Conservation (phyloP, 2,888 invertebrate species). For the Nyleta sp. region DNA sequence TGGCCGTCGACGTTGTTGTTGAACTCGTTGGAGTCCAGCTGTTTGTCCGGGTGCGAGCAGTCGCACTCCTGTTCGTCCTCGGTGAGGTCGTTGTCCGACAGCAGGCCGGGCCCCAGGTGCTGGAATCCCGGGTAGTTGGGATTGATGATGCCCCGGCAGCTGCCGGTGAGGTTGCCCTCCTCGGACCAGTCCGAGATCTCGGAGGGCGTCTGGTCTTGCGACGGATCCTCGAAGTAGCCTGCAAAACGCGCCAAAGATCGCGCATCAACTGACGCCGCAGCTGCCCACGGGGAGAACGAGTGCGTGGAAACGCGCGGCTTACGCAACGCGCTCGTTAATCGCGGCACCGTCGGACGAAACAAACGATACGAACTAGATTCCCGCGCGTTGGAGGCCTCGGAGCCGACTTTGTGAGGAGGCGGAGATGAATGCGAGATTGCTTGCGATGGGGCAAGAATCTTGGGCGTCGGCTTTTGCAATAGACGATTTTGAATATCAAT, state of each 20-base stretch:
- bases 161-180: slow-evolving; percentile 77
- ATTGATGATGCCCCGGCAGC: slow-evolving; percentile 89
- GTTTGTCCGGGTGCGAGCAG: slow-evolving; percentile 84
- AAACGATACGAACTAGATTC: slow-evolving; percentile 55
- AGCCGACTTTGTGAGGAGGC: slow-evolving; percentile 25
- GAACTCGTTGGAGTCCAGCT: slow-evolving; percentile 83
- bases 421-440: slow-evolving; percentile 21
- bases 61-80: slow-evolving; percentile 83
- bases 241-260: slow-evolving; percentile 54
- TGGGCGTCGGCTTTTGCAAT: no score
- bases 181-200: slow-evolving; percentile 80
- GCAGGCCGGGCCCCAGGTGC: slow-evolving; percentile 86
- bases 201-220: slow-evolving; percentile 68
- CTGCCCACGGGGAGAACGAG: slow-evolving; percentile 25
- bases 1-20: slow-evolving; percentile 77
- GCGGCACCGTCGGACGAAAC: slow-evolving; percentile 24
- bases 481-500: no score
- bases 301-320: slow-evolving; percentile 50
- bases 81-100: slow-evolving; percentile 82
- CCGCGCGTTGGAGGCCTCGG: slow-evolving; percentile 28
- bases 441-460: no score
- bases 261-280: slow-evolving; percentile 46
- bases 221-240: slow-evolving; percentile 68
- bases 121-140: slow-evolving; percentile 94
- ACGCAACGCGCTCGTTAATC: slow-evolving; percentile 52